Evolutionary conservation across 2,888 invertebrate genomes (phyloP), one percentile per base, ranked within the genome.

Genomic region (Cryptus viduatorius): DNA sequence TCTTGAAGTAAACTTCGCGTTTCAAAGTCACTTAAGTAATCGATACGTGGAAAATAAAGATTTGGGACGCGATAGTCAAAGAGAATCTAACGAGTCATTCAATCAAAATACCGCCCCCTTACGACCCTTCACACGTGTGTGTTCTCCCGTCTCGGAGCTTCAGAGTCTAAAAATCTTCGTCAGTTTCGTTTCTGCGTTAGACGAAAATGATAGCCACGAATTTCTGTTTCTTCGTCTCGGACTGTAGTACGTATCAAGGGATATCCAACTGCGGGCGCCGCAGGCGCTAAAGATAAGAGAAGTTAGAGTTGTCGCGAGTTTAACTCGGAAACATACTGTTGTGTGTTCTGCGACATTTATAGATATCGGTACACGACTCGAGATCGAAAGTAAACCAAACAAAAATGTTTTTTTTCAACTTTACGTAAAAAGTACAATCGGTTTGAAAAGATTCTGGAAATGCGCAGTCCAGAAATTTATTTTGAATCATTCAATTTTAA

Each of bases 21-120:
- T 29, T 46, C 65, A 48, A 42, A 72, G 65, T 72, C 24, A 46
- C 65, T 71, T 59, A 56, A 72, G 82, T 77, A 82, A 82, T 82
- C 82, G 77, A 82, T 56, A 56, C 24, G 10, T 64, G 46, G 29
- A 65, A 53, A 65, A 64, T 10, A 44, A 69, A 81, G 80, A 81
- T 81, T 81, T 50, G 61, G 48, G 14, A 48, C 50, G 65, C 29
- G 59, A 48, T 12, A 48, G 48, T 7, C 37, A 37, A 4, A 37
- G 37, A 7, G 7, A 1, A 81, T 56, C 65, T 75, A 48, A 24
- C 44, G 42, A 29, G 46, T 8, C 14, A 29, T 8, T 19, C 31
- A 61, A 61, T 7, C 3, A 59, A 59, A 31, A 19, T 56, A 56
- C 14, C 31, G 24, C 24, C 24, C 24, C 3, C 24, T 24, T 3